Percentiles rank a stretch among this genome's conserved stretches.
Conservation (phyloP, 2,888 invertebrate genomes). For the Eledone cirrhosa region DNA sequence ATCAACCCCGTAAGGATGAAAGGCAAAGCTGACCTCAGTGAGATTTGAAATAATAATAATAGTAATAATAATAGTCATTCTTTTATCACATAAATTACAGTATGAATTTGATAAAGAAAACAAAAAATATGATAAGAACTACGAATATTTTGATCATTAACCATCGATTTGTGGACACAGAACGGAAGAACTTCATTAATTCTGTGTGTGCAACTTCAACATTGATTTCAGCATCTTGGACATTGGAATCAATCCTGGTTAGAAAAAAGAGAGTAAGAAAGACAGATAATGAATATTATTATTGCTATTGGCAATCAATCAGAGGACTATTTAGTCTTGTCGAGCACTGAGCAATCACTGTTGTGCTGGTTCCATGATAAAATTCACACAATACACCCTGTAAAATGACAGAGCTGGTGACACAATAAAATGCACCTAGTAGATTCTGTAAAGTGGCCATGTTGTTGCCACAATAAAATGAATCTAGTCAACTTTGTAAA, state of each 20-base stretch:
- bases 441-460: too few relatives aligned
- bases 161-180: background rate
- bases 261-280: background rate
- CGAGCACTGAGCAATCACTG: background rate
- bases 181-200: slow-evolving; percentile 7
- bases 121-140: background rate
- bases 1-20: too few relatives aligned
- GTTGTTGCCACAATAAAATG: too few relatives aligned
- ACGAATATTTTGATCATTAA: background rate
- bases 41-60: too few relatives aligned
- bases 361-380: background rate
- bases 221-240: background rate
- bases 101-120: slow-evolving; percentile 14
- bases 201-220: slow-evolving; percentile 4
- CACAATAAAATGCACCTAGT: too few relatives aligned
- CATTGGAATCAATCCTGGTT: slow-evolving; percentile 3
- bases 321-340: background rate
- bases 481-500: too few relatives aligned
- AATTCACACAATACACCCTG: background rate
- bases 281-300: background rate
- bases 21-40: too few relatives aligned
- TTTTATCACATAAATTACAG: background rate
- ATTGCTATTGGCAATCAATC: background rate
- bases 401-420: background rate
- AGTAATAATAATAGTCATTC: background rate